Base-by-base conservation (phyloP, 1,140 invertebrate species). In the Drosophila ficusphila region DNA sequence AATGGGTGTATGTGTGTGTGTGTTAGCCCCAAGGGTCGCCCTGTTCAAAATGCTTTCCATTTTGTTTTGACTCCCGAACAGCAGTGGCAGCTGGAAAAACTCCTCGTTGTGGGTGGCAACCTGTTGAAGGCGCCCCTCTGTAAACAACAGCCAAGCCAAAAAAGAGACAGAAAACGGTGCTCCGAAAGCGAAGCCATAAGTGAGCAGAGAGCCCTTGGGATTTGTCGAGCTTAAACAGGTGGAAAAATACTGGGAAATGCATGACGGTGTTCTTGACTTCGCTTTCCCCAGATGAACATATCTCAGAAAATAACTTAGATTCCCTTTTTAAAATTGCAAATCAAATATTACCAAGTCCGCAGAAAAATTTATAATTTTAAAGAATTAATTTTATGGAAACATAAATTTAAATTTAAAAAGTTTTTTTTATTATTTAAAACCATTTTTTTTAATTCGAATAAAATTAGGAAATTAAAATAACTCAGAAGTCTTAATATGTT, bases 21-120 rank as follows among this genome's bases (percentile, higher is more conserved):
- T 19, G 25, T 27, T 49, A 34, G 34, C 73, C 61, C 48, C 48
- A 49, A 27, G 72, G 64, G 62, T 58, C 57, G 62, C 46, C 44
- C 47, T 78, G 39, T 36, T 69, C 33, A 53, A 79, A 75, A 64
- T 61, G 48, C 65, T 73, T 83, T 82, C 69, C 74, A 77, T 73
- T 77, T 77, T 68, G 73, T 77, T 81, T 76, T 62, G 51, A 62
- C 67, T 56, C 41, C 46, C 23, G 21, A 41, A 29, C 18, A 64
- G 34, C 33, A 74, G 38, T 53, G 74, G 41, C 33, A 58, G 31
- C 54, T 51, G 46, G 9, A 31, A 21, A 19, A 58, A 25, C 39
- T 25, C 56, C 21, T 42, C 47, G 21, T 42, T 65, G 70, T 79
- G 71, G 79, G 79, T 68, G 76, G 79, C 81, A 85, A 85, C 79